Conservation (phyloP, 2,797 vertebrate genomes). For the Enteromius mattozi region DNA sequence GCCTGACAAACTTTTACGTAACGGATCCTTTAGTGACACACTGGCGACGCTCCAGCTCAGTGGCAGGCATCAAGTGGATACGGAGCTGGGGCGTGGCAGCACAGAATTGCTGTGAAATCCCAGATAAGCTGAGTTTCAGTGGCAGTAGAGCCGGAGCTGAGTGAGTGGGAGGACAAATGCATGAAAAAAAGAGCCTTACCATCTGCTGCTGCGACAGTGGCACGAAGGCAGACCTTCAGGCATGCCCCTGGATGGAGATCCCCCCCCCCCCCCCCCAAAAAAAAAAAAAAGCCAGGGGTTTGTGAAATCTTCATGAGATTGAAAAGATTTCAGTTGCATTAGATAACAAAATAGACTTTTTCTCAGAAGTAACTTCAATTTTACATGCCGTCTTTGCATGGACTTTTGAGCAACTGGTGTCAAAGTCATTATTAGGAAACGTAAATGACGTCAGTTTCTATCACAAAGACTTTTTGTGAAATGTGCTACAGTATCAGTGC, state of each 20-base stretch:
- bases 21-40: conserved; percentile 53
- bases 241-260: conserved; percentile 27
- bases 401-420: background rate
- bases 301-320: conserved; percentile 31
- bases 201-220: conserved; percentile 58
- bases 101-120: conserved; percentile 65
- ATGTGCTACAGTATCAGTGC: background rate
- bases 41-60: conserved; percentile 57
- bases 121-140: conserved; percentile 64
- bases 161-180: conserved; percentile 51
- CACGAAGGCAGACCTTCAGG: conserved; percentile 22
- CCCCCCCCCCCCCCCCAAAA: background rate
- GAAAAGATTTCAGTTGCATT: conserved; percentile 9
- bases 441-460: background rate
- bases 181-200: conserved; percentile 48
- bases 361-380: background rate
- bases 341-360: conserved; percentile 18
- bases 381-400: background rate
- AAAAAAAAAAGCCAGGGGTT: background rate
- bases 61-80: conserved; percentile 45
- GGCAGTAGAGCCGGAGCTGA: conserved; percentile 45
- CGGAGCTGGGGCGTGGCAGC: conserved; percentile 49
- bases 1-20: conserved; percentile 60
- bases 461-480: background rate
- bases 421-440: background rate